A percentile compares a stretch with the other conserved stretches of the same genome.
Evolutionary conservation across 2,113 vertebrate genomes (phyloP).

Genomic region (Furnarius figulus): DNA sequence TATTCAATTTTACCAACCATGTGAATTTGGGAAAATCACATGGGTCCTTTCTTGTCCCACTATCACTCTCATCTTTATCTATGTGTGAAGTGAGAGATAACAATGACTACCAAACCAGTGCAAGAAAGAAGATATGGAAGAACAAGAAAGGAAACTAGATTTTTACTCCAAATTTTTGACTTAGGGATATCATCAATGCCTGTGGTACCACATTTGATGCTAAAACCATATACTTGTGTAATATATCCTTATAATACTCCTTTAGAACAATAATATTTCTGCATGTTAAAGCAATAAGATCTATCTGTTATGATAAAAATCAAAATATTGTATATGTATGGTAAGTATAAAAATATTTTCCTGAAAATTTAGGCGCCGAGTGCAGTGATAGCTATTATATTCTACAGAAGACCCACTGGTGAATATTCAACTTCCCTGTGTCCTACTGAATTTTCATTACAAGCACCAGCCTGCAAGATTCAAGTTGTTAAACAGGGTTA

Average conservation of each 20-base stretch:
- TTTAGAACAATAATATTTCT: background rate
- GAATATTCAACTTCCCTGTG: background rate
- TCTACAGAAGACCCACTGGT: background rate
- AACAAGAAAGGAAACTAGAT: background rate
- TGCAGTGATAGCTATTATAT: background rate
- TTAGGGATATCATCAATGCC: background rate
- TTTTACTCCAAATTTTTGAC: background rate
- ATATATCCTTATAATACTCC: background rate
- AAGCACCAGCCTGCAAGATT: background rate
- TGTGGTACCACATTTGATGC: background rate
- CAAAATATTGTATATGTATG: background rate
- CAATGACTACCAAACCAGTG: background rate
- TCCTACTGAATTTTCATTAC: slow-evolving; percentile 16
- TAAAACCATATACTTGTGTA: background rate
- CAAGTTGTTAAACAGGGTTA: slow-evolving; percentile 24
- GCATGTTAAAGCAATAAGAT: background rate
- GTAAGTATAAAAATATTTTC: background rate
- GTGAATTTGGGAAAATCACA: background rate
- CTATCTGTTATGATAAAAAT: background rate
- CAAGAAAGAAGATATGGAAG: background rate
- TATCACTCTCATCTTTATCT: background rate
- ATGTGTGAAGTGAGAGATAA: background rate
- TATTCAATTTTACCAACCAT: background rate
- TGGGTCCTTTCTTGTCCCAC: background rate
- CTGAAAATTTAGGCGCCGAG: background rate